phyloP scores from a whole-genome alignment of 1,140 invertebrate species.

The Saccostrea cuccullata region DNA sequence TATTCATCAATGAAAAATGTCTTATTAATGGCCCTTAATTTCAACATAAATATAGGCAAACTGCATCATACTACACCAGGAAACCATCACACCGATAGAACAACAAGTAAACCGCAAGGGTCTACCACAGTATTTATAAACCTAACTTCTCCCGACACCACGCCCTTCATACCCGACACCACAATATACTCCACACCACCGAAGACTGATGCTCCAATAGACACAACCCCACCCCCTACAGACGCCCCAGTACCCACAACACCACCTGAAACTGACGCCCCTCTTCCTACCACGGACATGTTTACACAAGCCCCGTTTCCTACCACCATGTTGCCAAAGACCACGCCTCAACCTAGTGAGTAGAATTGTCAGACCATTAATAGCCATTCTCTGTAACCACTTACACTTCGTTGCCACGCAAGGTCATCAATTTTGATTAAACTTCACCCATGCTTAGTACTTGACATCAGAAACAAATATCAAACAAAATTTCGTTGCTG shows the following conservation, averaged over 20 bases:
- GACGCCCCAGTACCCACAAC: neutral
- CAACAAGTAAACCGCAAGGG: neutral
- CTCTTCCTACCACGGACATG: neutral
- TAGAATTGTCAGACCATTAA: no score
- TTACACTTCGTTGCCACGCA: no score
- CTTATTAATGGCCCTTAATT: no score
- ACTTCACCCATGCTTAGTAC: no score
- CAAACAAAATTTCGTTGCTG: no score
- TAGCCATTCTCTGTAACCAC: no score
- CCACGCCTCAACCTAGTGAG: no score
- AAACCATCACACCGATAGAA: neutral
- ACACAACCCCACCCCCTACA: neutral
- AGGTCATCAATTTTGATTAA: no score
- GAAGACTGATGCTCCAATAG: neutral
- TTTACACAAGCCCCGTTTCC: no score
- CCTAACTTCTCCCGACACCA: neutral
- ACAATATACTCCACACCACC: neutral
- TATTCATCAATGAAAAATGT: no score
- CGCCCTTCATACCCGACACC: neutral
- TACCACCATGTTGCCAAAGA: no score
- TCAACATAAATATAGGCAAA: neutral
- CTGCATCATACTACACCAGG: neutral
- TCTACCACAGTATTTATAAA: neutral
- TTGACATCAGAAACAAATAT: no score
- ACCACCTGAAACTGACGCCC: neutral